phyloP scores from a whole-genome alignment of 2,888 invertebrate species.

The Drosophila birchii region DNA sequence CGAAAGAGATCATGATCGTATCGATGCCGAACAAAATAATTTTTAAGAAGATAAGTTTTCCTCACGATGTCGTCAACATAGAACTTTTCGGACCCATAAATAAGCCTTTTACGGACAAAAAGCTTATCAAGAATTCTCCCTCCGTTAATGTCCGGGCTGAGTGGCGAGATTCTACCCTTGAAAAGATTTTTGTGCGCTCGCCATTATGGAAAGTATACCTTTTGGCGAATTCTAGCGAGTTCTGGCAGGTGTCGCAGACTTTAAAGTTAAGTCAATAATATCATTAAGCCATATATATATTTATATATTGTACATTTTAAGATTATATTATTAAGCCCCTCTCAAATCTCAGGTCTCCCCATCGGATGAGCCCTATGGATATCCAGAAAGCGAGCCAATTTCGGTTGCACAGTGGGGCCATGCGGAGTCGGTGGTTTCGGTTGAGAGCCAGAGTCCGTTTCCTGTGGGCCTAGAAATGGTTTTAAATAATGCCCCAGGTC shows the following conservation, averaged over 20 bases:
- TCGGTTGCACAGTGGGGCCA: neutral
- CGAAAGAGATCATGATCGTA: neutral
- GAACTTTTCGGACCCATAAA: neutral
- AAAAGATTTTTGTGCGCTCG: neutral
- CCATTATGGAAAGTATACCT: neutral
- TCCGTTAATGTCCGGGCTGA: neutral
- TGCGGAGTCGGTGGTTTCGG: conserved; percentile 2
- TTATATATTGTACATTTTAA: too few relatives aligned
- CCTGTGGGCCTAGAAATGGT: neutral
- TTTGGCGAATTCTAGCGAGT: neutral
- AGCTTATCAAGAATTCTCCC: neutral
- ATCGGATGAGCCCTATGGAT: neutral
- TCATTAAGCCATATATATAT: too few relatives aligned
- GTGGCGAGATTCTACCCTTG: conserved; percentile 2
- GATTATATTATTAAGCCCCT: neutral
- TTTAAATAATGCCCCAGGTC: neutral
- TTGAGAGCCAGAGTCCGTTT: neutral
- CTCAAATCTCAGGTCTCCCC: neutral
- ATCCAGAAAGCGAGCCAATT: neutral
- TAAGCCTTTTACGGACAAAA: rapidly evolving
- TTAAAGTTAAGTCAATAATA: neutral
- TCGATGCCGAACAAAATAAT: neutral
- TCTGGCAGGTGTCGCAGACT: rapidly evolving
- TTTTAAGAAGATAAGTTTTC: neutral
- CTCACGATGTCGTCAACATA: neutral